Evolutionary conservation across 2,113 vertebrate genomes (phyloP).

Genomic region (Anhinga rufa): DNA sequence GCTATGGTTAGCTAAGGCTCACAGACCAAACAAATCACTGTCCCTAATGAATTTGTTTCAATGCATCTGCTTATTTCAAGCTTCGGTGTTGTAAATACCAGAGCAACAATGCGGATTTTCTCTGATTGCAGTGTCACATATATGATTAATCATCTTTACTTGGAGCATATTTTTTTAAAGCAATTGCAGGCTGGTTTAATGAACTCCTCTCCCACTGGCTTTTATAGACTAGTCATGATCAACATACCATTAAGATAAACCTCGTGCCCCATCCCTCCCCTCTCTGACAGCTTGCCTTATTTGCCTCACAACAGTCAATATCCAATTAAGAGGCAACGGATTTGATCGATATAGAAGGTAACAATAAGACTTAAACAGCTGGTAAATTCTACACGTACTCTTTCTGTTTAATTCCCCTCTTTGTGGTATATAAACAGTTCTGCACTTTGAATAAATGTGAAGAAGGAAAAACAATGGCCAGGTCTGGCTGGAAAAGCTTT

Average conservation of each 20-base stretch:
- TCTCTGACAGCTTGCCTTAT: conserved; percentile 36
- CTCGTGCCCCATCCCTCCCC: not conserved
- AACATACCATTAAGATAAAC: conserved; percentile 32
- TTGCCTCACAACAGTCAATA: conserved; percentile 62
- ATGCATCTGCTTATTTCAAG: conserved; percentile 23
- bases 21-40: not conserved
- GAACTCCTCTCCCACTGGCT: conserved; percentile 45
- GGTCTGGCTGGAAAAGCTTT: not conserved
- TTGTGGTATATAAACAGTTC: not conserved
- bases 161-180: conserved; percentile 36
- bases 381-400: not conserved
- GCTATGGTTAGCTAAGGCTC: conserved; percentile 3
- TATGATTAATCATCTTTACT: conserved; percentile 54
- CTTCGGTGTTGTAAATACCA: not conserved
- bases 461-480: not conserved
- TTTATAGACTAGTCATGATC: conserved; percentile 50
- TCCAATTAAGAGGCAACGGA: conserved; percentile 46
- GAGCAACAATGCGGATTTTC: conserved; percentile 28
- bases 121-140: conserved; percentile 13
- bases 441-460: not conserved
- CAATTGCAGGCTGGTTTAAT: conserved; percentile 44
- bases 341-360: conserved; percentile 47
- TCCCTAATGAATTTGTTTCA: conserved; percentile 37
- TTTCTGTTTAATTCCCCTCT: not conserved
- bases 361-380: conserved; percentile 37